Evolutionary conservation across 2,113 vertebrate genomes (phyloP).

Genomic region (Uropsilus gracilis): DNA sequence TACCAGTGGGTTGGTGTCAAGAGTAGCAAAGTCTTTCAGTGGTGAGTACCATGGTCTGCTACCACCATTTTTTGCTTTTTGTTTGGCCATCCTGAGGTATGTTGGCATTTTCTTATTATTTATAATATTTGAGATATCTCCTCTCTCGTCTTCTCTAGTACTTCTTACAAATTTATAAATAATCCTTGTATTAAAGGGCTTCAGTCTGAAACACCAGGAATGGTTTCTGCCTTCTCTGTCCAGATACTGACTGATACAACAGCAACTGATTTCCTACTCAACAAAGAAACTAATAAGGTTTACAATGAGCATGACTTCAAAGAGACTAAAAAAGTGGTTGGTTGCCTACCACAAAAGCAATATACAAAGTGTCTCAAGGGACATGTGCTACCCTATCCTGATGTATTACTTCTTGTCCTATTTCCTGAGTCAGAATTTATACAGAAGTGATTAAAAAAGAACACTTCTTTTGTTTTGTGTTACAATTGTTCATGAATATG

Average conservation of each 20-base stretch:
- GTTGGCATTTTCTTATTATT: not conserved
- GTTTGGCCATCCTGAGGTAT: not conserved
- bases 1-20: rapidly evolving
- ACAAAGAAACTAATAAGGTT: not conserved
- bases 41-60: too few species aligned
- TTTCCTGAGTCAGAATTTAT: not conserved
- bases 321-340: not conserved
- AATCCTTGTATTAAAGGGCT: not conserved
- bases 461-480: not conserved
- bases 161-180: not conserved
- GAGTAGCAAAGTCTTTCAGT: not conserved
- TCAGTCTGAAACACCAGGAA: not conserved
- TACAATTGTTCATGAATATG: not conserved
- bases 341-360: not conserved
- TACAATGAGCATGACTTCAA: not conserved
- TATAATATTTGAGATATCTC: not conserved
- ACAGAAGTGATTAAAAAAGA: not conserved
- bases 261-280: not conserved
- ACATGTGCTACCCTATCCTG: not conserved
- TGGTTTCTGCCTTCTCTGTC: not conserved
- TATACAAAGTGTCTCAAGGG: not conserved
- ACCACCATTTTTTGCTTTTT: not conserved
- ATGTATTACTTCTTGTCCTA: not conserved
- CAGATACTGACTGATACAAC: not conserved
- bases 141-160: not conserved